Conservation (phyloP, 2,888 invertebrate species). For the Isoperla grammatica region DNA sequence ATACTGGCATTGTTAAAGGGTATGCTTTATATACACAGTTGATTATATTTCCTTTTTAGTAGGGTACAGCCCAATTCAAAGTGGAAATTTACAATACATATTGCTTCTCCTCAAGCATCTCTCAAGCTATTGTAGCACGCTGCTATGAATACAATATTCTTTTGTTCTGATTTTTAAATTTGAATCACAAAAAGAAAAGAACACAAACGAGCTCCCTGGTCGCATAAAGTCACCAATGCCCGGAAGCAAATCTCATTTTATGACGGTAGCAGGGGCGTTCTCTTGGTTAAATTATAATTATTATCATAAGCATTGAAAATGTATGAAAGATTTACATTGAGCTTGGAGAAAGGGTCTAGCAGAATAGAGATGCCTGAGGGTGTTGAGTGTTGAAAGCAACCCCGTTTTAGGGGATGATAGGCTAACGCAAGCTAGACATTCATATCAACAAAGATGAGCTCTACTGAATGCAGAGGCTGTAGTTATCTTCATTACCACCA, state of each 20-base stretch:
- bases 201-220: background rate
- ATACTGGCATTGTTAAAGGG: no score
- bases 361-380: constrained; percentile 6
- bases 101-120: background rate
- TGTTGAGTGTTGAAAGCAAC: constrained; percentile 14
- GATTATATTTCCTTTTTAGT: no score
- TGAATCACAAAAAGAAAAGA: constrained; percentile 22
- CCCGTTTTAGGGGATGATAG: background rate
- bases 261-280: background rate
- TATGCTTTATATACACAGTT: no score
- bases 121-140: background rate
- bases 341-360: constrained; percentile 2
- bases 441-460: no score
- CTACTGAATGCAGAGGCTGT: no score
- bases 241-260: constrained; percentile 7
- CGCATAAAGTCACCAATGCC: constrained; percentile 17
- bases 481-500: no score
- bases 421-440: no score
- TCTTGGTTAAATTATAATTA: constrained; percentile 7
- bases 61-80: no score
- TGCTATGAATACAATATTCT: constrained; percentile 2
- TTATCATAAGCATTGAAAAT: constrained; percentile 13
- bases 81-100: background rate
- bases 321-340: constrained; percentile 11
- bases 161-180: constrained; percentile 18